Evolutionary conservation across 1,140 invertebrate species (phyloP).

Genomic region (Drosophila athabasca): DNA sequence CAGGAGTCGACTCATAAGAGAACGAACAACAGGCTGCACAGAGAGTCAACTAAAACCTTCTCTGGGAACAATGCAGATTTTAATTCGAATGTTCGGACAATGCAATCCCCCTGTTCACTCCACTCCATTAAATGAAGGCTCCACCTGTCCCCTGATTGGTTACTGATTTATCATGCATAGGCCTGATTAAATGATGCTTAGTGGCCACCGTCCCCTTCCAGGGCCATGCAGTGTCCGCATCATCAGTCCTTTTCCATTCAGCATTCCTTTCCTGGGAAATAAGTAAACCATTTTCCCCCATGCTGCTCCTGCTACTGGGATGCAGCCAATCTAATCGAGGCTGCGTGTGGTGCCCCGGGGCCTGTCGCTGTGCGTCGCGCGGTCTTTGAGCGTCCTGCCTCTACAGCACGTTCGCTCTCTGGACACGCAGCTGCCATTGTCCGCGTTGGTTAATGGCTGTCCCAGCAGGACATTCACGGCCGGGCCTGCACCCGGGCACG

Average conservation of each 20-base stretch:
- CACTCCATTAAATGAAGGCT: neutral
- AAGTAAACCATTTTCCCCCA: conserved; percentile 86
- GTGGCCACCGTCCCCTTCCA: conserved; percentile 27
- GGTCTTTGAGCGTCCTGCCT: conserved; percentile 87
- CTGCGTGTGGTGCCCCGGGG: conserved; percentile 85
- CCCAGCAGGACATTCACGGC: conserved; percentile 88
- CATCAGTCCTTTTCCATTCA: too few species aligned
- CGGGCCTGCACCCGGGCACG: conserved; percentile 83
- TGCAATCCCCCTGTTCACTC: conserved; percentile 6
- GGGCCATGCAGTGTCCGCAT: too few species aligned
- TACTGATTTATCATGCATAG: conserved; percentile 74
- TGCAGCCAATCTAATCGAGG: conserved; percentile 50
- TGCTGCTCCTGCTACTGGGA: too few species aligned
- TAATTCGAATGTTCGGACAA: conserved; percentile 26
- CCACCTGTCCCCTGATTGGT: conserved; percentile 43
- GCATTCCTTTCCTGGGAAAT: too few species aligned
- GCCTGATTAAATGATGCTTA: conserved; percentile 76
- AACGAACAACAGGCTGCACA: conserved; percentile 28
- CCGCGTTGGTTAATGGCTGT: conserved; percentile 88
- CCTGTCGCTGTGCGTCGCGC: conserved; percentile 86
- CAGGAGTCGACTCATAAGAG: conserved; percentile 9
- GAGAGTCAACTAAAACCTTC: conserved; percentile 38
- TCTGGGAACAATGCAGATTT: conserved; percentile 15
- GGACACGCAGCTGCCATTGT: conserved; percentile 85
- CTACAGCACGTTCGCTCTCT: conserved; percentile 87